A percentile compares a stretch with the other conserved stretches of the same genome.
Evolutionary conservation across 1,140 invertebrate genomes (phyloP).

Genomic region (Macrotrachela quadricornifera): DNA sequence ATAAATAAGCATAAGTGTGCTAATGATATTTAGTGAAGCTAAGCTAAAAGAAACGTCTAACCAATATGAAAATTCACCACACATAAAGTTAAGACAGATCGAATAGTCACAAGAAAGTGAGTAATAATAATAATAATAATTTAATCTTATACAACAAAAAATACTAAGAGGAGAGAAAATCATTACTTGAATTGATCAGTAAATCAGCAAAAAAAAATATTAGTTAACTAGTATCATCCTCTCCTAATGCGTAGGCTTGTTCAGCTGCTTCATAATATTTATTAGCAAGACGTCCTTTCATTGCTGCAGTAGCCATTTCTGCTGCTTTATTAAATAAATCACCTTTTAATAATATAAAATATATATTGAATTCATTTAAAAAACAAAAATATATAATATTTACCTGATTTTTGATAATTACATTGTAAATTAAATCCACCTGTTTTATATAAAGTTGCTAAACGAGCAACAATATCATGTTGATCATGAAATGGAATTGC

Average conservation of each 20-base stretch:
- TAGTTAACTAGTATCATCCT: too few species aligned
- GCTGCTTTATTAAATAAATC: conserved; percentile 36
- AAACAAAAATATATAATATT: neutral
- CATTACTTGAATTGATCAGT: too few species aligned
- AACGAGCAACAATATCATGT: conserved; percentile 32
- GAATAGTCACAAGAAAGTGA: too few species aligned
- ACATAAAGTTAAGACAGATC: too few species aligned
- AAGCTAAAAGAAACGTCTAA: too few species aligned
- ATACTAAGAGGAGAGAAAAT: too few species aligned
- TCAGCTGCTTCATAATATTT: conserved; percentile 38
- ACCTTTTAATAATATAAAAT: conserved; percentile 17
- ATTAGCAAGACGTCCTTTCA: conserved; percentile 37
- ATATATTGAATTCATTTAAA: neutral
- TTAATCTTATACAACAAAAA: too few species aligned
- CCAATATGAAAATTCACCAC: too few species aligned
- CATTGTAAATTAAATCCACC: conserved; percentile 32
- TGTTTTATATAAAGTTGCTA: conserved; percentile 32
- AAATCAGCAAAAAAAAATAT: too few species aligned
- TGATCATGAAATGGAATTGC: conserved; percentile 21
- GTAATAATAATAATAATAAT: too few species aligned
- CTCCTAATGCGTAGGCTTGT: conserved; percentile 20
- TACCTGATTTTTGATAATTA: conserved; percentile 32
- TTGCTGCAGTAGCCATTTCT: conserved; percentile 34
- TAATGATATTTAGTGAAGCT: too few species aligned
- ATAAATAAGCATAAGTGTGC: too few species aligned